phyloP scores from a whole-genome alignment of 2,888 invertebrate species.

The Abscondita cerata region DNA sequence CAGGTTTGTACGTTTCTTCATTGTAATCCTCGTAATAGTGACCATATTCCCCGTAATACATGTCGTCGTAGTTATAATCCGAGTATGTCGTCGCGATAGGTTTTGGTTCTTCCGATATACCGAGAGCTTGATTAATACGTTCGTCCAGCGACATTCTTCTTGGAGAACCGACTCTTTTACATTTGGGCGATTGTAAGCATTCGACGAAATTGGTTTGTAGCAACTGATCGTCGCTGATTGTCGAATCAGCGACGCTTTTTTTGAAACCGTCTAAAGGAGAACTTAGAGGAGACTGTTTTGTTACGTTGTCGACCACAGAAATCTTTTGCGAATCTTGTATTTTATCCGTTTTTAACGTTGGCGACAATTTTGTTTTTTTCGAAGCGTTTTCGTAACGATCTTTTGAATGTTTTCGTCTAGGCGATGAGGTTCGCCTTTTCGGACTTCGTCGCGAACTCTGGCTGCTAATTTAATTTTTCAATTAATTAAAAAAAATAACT shows the following conservation, averaged over 20 bases:
- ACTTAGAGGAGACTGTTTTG: slow-evolving; percentile 44
- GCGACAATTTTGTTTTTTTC: too few species aligned
- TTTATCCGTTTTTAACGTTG: slow-evolving; percentile 18
- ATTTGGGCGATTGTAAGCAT: slow-evolving; percentile 43
- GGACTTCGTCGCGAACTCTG: too few species aligned
- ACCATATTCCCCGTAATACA: slow-evolving; percentile 29
- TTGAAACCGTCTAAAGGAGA: slow-evolving; percentile 57
- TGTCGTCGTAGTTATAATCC: slow-evolving; percentile 26
- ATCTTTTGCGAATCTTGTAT: slow-evolving; percentile 37
- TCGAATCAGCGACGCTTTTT: slow-evolving; percentile 62
- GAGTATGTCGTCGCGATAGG: slow-evolving; percentile 34
- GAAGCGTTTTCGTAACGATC: too few species aligned
- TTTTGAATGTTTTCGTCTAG: too few species aligned
- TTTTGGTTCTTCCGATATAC: slow-evolving; percentile 58
- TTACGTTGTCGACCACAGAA: slow-evolving; percentile 26
- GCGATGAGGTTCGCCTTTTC: too few species aligned
- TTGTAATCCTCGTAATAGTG: slow-evolving; percentile 20
- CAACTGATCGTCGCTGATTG: slow-evolving; percentile 62
- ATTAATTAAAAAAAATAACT: too few species aligned
- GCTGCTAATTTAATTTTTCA: too few species aligned
- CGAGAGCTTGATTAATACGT: slow-evolving; percentile 66
- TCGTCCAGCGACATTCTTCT: slow-evolving; percentile 67
- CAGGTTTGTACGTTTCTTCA: background rate
- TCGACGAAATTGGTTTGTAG: slow-evolving; percentile 48
- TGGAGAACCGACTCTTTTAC: slow-evolving; percentile 59